Base-by-base conservation (phyloP, 2,888 invertebrate genomes). In the Odontothrips loti region DNA sequence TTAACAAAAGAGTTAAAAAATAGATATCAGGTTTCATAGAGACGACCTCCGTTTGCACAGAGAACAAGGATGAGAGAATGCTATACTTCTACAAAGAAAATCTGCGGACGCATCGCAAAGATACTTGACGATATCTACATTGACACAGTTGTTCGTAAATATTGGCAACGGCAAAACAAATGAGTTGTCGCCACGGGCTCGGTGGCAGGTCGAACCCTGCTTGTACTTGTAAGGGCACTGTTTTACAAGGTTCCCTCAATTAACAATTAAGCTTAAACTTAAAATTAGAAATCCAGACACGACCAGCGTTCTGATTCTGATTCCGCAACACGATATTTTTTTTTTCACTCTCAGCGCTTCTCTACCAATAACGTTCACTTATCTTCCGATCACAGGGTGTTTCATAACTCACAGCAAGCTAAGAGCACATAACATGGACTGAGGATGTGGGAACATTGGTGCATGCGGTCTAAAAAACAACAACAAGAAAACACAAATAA, bases 1-100 rank as follows among this genome's bases (percentile, higher is more conserved):
- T 75, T 75, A 75, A 75, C 68, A 75, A 75, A 75, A 75, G 68
- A 75, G 68, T 75, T 75, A 75, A 75, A 75, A 75, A 75, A 75
- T 75, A 75, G 68, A 75, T 75, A 75, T 75, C 68, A 75, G 68
- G 68, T 75, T 75, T 75, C 68, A 75, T 75, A 75, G 68, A 75
- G 68, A 27, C 12, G 68, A 23, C 10, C 68, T 12, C 27, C 27
- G 68, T 27, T 12, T 27, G 68, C 12, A 23, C 68, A 75, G 27
- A 27, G 68, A 27, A 27, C 68, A 75, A 75, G 68, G 68, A 75
- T 75, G 68, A 75, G 68, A 75, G 68, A 75, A 75, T 27, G 58
- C 58, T 58, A 58, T 58, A 58, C 58, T 27, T 27, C 68, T 75
- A 75, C 27, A 75, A 75, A 75, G 68, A 75, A 75, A 75, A 75